Percentiles rank a stretch among this genome's conserved stretches.
phyloP scores from a whole-genome alignment of 2,797 vertebrate species.

The Tenualosa thibaudeaui region DNA sequence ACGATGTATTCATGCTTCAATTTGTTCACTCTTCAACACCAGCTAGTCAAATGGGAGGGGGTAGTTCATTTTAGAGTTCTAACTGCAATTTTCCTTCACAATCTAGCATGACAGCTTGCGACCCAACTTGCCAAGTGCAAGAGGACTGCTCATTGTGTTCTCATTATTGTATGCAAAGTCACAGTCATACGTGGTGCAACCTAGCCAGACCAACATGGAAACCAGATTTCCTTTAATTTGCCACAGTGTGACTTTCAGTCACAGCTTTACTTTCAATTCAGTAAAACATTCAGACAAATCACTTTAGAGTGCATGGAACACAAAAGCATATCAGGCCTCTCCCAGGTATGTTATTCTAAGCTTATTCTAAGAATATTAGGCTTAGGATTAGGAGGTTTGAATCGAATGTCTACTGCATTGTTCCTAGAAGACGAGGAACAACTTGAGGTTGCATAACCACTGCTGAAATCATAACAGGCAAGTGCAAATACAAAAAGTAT shows the following conservation, averaged over 20 bases:
- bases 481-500: background rate
- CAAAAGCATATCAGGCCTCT: background rate
- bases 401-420: background rate
- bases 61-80: background rate
- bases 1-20: background rate
- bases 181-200: background rate
- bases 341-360: background rate
- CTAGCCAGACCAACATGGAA: background rate
- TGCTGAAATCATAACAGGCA: background rate
- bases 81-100: constrained; percentile 18
- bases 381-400: background rate
- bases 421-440: background rate
- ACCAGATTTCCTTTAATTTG: constrained; percentile 21
- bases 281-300: background rate
- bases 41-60: background rate
- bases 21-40: background rate
- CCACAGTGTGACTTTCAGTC: background rate
- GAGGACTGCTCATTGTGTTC: constrained; percentile 3
- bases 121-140: constrained; percentile 12
- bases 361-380: background rate
- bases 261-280: background rate
- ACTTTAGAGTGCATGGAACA: background rate
- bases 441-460: background rate
- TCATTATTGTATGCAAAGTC: constrained; percentile 22
- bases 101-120: constrained; percentile 10